Evolutionary conservation across 2,797 vertebrate genomes (phyloP).

Genomic region (Tarsius wallacei): DNA sequence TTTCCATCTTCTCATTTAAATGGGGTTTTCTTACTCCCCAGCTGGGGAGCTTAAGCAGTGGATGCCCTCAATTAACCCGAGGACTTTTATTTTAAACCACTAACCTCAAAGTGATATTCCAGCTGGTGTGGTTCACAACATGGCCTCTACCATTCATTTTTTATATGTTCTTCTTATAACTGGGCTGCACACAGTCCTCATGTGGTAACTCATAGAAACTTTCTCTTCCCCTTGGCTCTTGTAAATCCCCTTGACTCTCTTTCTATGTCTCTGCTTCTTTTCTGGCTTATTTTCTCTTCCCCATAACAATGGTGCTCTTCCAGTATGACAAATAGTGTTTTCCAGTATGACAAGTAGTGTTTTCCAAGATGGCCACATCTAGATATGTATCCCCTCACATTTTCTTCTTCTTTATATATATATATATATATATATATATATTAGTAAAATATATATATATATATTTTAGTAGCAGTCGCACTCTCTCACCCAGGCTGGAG

Average conservation of each 20-base stretch:
- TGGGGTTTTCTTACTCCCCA: neutral
- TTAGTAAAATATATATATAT: too few species aligned
- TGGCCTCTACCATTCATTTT: accelerated
- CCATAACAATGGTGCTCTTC: neutral
- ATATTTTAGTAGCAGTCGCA: too few species aligned
- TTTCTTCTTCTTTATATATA: neutral
- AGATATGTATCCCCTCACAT: too few species aligned
- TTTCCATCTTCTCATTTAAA: neutral
- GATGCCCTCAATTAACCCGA: neutral
- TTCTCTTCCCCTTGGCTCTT: neutral
- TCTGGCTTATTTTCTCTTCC: neutral
- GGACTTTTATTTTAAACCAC: neutral
- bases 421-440: too few species aligned
- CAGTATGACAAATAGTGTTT: neutral
- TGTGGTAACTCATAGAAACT: neutral
- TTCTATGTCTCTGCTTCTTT: neutral
- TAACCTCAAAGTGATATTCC: neutral
- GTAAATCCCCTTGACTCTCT: neutral
- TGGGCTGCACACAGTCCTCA: accelerated
- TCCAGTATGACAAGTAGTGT: neutral
- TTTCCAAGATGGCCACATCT: neutral
- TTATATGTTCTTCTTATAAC: accelerated
- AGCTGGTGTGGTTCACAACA: neutral
- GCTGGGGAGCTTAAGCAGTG: neutral
- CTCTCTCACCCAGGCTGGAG: too few species aligned